Conservation (phyloP, 1,140 invertebrate species). For the Rhopalosiphum maidis region DNA sequence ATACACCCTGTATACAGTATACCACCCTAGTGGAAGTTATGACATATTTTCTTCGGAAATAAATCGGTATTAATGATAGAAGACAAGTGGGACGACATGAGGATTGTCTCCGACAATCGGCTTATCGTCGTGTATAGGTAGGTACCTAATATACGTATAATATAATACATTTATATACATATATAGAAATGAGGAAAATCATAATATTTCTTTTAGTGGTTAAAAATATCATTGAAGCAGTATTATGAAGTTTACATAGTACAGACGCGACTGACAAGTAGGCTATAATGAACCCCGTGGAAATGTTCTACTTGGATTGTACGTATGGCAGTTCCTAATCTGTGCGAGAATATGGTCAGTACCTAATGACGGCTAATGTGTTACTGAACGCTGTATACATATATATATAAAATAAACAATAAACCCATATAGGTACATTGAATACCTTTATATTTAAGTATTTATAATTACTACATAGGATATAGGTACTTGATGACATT, state of each 20-base stretch:
- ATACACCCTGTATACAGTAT: background rate
- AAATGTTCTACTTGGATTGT: slow-evolving; percentile 40
- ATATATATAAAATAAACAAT: background rate
- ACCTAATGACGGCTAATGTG: too few relatives aligned
- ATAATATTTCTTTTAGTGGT: background rate
- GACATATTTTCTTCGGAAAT: slow-evolving; percentile 4
- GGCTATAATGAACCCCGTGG: slow-evolving; percentile 31
- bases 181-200: background rate
- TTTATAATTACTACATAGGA: background rate
- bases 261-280: slow-evolving; percentile 22
- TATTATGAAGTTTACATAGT: background rate
- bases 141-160: background rate
- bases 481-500: background rate
- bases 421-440: background rate
- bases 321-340: background rate
- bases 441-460: background rate
- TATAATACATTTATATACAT: background rate
- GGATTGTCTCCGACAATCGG: background rate
- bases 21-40: background rate
- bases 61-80: slow-evolving; percentile 41
- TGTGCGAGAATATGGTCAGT: background rate
- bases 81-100: slow-evolving; percentile 26
- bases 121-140: background rate
- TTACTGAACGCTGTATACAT: background rate
- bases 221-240: background rate